Evolutionary conservation across 2,113 vertebrate genomes (phyloP), one percentile per base, ranked within the genome.

Genomic region (Elephantulus edwardii): DNA sequence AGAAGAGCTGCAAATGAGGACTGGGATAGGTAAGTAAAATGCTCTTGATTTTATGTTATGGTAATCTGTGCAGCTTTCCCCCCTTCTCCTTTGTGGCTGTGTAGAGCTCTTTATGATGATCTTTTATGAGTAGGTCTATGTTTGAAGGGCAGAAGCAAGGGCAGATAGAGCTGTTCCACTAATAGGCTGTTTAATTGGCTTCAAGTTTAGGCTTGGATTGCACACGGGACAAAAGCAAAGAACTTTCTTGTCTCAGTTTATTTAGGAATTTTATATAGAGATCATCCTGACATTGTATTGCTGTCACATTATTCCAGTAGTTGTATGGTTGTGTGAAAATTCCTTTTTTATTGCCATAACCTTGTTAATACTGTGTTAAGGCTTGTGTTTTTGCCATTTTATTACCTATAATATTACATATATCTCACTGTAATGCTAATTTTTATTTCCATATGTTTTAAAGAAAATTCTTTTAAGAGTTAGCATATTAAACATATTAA

Each of bases 1-100:
- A 98, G 99, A 93, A 98, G 99, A 97, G 98, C 99, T 70, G 98
- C 97, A 6, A 98, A 98, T 92, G 98, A 99, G 0, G 98, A 99
- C 38, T 98, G 97, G 98, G 98, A 99, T 96, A 99, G 99, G 99
- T 99, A 96, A 1, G 94, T 52, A 42, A 19, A 68, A 64, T 4
- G 35, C 10, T n/a, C n/a, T n/a, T n/a, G 22, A 14, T 44, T 89
- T 87, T 84, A 42, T 19, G 28, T 5, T 16, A 3, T 13, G 12
- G 28, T 72, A 62, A 46, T 83, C 50, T 79, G 0, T 10, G 8
- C 77, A 87, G 62, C 38, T 26, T 83, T 81, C 8, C 7, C 77
- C 2, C 2, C 12, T 68, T 88, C 20, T 92, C 4, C 20, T 5
- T 1, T 52, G 30, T 35, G 58, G 56, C 60, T 33, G 8, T 0